Evolutionary conservation across 1,140 invertebrate genomes (phyloP).

Genomic region (Meloidogyne floridensis): DNA sequence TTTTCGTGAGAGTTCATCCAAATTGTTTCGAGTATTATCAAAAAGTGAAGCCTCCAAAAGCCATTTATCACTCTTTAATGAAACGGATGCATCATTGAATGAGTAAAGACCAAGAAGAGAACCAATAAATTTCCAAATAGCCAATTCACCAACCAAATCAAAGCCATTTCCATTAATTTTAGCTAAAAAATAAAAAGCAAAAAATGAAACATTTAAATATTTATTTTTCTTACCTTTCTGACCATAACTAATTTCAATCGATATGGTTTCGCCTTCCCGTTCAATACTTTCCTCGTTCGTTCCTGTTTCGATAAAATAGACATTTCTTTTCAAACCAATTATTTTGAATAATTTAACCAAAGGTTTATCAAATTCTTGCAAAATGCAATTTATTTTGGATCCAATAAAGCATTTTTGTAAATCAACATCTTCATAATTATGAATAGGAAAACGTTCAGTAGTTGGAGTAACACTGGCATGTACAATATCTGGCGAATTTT

Average conservation of each 20-base stretch:
- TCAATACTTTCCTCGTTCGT: neutral
- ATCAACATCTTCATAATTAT: neutral
- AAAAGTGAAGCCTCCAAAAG: neutral
- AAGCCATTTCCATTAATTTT: neutral
- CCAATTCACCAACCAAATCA: conserved; percentile 4
- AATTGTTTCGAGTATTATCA: neutral
- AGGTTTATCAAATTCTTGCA: neutral
- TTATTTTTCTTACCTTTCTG: neutral
- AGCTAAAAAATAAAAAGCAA: neutral
- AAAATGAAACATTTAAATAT: neutral
- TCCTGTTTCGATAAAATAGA: neutral
- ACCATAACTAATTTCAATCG: neutral
- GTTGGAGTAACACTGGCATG: neutral
- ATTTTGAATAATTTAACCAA: neutral
- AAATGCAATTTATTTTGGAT: neutral
- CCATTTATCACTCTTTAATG: conserved; percentile 11
- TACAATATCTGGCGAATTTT: neutral
- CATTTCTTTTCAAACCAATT: neutral
- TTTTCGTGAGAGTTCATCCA: conserved; percentile 13
- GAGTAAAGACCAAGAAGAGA: conserved; percentile 16
- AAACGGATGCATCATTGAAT: neutral
- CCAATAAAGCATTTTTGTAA: neutral
- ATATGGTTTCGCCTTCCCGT: neutral
- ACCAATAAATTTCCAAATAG: conserved; percentile 32
- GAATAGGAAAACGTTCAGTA: neutral